phyloP scores from a whole-genome alignment of 2,113 vertebrate genomes.

The Gnathonemus longibarbis region DNA sequence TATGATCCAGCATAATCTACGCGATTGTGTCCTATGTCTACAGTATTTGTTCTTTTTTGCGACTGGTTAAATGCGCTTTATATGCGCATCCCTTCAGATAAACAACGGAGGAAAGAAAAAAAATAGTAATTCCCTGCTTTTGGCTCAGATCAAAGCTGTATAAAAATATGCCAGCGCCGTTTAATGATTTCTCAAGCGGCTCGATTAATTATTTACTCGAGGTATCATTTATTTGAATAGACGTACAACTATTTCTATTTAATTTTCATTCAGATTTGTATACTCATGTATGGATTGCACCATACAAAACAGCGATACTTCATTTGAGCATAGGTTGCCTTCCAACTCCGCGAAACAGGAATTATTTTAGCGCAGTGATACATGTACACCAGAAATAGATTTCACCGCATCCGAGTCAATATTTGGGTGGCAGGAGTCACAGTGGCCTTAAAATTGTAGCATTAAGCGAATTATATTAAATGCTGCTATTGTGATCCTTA shows the following conservation, averaged over 20 bases:
- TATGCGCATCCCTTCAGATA: conserved; percentile 12
- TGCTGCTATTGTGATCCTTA: background rate
- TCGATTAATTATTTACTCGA: conserved; percentile 13
- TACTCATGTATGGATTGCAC: background rate
- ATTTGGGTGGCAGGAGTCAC: background rate
- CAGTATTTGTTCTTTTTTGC: background rate
- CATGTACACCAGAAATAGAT: background rate
- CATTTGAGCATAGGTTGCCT: background rate
- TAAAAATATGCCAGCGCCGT: background rate
- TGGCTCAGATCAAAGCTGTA: conserved; percentile 19
- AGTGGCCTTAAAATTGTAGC: background rate
- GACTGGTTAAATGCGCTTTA: background rate
- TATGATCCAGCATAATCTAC: background rate
- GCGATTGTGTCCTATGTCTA: background rate
- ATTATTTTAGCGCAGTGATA: background rate
- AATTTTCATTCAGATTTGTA: background rate
- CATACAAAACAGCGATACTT: background rate
- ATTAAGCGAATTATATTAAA: background rate
- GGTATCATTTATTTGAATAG: background rate
- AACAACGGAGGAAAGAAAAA: background rate
- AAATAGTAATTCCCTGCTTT: background rate
- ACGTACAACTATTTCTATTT: background rate
- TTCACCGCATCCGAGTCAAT: background rate
- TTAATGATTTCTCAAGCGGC: conserved; percentile 7
- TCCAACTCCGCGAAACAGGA: background rate